Evolutionary conservation across 1,140 invertebrate genomes (phyloP).

Genomic region (Probaryconus sp.): DNA sequence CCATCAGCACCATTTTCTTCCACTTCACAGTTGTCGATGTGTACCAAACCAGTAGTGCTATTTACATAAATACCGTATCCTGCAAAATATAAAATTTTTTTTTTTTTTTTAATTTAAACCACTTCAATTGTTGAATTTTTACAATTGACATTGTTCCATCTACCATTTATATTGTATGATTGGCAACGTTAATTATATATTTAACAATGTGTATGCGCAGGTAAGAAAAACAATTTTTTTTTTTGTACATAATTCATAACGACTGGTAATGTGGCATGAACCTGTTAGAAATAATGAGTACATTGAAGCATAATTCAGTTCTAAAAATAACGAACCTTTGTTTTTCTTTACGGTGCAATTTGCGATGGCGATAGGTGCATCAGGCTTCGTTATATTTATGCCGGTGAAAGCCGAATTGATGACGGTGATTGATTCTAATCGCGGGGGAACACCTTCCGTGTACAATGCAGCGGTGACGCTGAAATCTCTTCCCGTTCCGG

Average conservation of each 20-base stretch:
- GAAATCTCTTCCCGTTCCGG: slow-evolving; percentile 89
- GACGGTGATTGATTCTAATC: slow-evolving; percentile 88
- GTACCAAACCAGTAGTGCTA: slow-evolving; percentile 87
- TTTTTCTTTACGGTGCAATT: slow-evolving; percentile 91
- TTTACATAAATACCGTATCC: slow-evolving; percentile 94
- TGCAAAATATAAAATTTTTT: slow-evolving; percentile 59
- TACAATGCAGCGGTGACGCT: slow-evolving; percentile 92
- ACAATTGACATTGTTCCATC: too few relatives aligned
- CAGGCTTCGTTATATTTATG: slow-evolving; percentile 91
- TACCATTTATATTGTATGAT: too few relatives aligned
- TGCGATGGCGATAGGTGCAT: slow-evolving; percentile 87
- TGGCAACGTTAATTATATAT: too few relatives aligned
- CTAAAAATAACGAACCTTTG: slow-evolving; percentile 79
- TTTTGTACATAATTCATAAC: too few relatives aligned
- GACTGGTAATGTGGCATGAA: too few relatives aligned
- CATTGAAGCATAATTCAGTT: neutral
- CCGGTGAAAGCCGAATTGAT: slow-evolving; percentile 93
- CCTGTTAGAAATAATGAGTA: neutral
- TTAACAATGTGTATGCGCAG: too few relatives aligned
- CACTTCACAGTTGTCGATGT: slow-evolving; percentile 85
- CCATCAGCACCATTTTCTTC: slow-evolving; percentile 92
- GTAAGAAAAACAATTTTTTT: too few relatives aligned
- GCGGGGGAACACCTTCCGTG: slow-evolving; percentile 90
- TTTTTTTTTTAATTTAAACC: too few relatives aligned
- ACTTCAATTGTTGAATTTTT: too few relatives aligned